A percentile compares a stretch with the other conserved stretches of the same genome.
phyloP scores from a whole-genome alignment of 2,113 vertebrate species.

The Nesoenas mayeri region DNA sequence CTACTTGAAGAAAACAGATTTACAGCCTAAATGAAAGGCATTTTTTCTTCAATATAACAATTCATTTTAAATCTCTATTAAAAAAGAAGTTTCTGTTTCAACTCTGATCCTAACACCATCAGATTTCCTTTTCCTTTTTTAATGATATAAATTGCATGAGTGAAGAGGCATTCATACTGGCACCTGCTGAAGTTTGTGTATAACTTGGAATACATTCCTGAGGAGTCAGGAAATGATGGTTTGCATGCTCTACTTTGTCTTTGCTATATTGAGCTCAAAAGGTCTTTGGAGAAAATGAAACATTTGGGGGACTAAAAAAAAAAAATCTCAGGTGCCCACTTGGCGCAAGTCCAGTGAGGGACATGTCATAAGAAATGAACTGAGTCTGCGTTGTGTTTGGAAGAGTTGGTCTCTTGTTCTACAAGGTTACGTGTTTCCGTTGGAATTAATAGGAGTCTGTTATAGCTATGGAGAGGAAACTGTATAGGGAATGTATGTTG shows the following conservation, averaged over 20 bases:
- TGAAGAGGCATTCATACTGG: neutral
- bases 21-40: neutral
- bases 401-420: neutral
- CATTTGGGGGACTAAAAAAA: neutral
- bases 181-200: neutral
- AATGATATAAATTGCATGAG: neutral
- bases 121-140: neutral
- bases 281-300: neutral
- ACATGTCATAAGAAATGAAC: neutral
- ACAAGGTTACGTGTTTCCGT: rapidly evolving
- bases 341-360: neutral
- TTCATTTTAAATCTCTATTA: neutral
- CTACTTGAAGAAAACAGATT: neutral
- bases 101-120: neutral
- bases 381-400: neutral
- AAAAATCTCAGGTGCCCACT: neutral
- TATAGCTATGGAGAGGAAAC: neutral
- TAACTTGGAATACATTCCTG: neutral
- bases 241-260: neutral
- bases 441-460: neutral
- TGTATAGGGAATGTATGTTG: neutral
- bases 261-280: neutral
- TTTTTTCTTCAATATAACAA: neutral
- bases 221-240: neutral
- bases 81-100: neutral